Evolutionary conservation across 2,888 invertebrate species (phyloP), one percentile per base, ranked within the genome.

Genomic region (Achlya flavicornis): DNA sequence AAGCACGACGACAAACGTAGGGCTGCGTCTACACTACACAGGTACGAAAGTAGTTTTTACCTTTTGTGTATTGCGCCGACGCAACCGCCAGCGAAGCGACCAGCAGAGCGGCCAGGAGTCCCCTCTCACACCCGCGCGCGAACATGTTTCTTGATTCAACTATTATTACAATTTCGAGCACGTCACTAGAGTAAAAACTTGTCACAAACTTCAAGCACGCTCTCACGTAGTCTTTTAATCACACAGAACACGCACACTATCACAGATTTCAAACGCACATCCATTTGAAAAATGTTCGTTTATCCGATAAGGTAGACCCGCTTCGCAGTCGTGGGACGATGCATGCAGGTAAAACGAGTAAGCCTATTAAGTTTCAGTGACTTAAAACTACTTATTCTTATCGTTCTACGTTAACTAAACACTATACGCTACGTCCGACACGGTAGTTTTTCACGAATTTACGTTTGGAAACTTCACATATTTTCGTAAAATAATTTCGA

Each of bases 271-370:
- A 86, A 91, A 90, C 89, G 88, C 92, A 92, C 91, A 91, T 92
- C 90, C 92, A 93, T 93, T 93, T 92, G 90, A 92, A 93, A 92
- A 91, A 90, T 90, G 89, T 93, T 88, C 92, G 91, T 92, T 92
- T 91, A 91, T 91, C 91, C 91, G 88, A 91, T 90, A 91, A 88
- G 83, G 86, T 80, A 87, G 88, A 89, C 5, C 38, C 38, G 91
- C 90, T 88, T 85, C 83, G 85, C 87, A 85, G 83, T 87, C 90
- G 91, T 89, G 91, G 89, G 91, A 87, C 89, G 88, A 89, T 83
- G 86, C 89, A 90, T 90, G 91, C 92, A 93, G 93, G 92, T 93
- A 92, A 89, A 89, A 88, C 88, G 89, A 89, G 88, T 88, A 85
- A 90, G 88, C 91, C 89, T 92, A 90, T 87, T 88, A 90, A 88